These are phyloP conservation scores for Eupithecia centaureata DNA, from an alignment of 2,888 invertebrate species.

Conservation along the genomic window DNA sequence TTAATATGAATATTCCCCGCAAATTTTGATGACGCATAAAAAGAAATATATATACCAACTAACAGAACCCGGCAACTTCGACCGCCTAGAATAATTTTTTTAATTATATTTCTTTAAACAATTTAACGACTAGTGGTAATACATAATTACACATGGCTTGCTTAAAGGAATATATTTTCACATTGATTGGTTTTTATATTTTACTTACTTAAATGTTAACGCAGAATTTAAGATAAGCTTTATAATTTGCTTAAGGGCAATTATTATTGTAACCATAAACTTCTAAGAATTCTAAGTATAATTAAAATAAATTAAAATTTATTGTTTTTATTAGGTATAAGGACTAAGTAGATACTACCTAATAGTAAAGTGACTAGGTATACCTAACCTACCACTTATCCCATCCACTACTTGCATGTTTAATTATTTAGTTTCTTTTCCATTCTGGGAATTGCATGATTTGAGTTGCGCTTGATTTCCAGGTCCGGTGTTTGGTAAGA, in stretches of 20 bases:
- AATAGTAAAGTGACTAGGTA: no score
- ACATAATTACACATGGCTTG: no score
- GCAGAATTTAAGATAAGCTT: background rate
- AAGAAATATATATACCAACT: no score
- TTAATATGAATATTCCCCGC: no score
- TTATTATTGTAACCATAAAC: background rate
- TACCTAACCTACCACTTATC: background rate
- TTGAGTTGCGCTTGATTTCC: conserved; percentile 37
- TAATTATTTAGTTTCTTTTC: background rate
- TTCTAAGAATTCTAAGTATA: background rate
- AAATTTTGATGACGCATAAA: no score
- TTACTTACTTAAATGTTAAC: background rate
- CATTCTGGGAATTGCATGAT: conserved; percentile 18
- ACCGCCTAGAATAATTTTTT: no score
- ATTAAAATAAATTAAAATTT: background rate
- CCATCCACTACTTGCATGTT: background rate
- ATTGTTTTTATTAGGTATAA: background rate
- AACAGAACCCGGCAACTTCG: no score
- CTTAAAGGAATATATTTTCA: no score
- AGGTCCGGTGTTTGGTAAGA: conserved; percentile 54
- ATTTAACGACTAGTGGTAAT: no score
- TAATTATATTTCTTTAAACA: no score
- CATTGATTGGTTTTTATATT: background rate
- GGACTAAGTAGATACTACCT: background rate
- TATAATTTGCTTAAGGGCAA: background rate